Conservation (phyloP, 2,797 vertebrate genomes). For the Acanthornis magna region DNA sequence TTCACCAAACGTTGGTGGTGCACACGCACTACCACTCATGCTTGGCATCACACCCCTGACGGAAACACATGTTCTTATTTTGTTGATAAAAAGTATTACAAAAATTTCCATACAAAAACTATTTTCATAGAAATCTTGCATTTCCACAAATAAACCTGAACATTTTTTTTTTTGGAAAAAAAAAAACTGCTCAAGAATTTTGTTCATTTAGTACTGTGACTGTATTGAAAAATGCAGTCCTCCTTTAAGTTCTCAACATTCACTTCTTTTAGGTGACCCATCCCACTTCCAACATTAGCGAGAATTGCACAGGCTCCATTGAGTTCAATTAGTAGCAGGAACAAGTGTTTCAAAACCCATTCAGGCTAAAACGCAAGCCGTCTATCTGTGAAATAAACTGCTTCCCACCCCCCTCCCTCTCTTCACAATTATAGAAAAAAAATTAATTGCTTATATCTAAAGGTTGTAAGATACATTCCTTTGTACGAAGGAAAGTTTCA, state of each 20-base stretch:
- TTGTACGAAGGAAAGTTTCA: conserved; percentile 49
- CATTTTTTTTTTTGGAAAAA: conserved; percentile 67
- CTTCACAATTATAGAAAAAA: conserved; percentile 41
- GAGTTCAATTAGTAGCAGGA: conserved; percentile 70
- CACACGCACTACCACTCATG: conserved; percentile 84
- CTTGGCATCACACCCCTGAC: conserved; percentile 81
- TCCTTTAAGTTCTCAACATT: conserved; percentile 72
- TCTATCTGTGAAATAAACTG: conserved; percentile 36
- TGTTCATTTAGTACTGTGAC: conserved; percentile 78
- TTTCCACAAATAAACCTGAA: conserved; percentile 97
- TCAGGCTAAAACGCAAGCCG: conserved; percentile 63
- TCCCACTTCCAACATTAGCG: conserved; percentile 61
- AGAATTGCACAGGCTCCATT: conserved; percentile 72
- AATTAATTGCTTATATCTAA: conserved; percentile 43
- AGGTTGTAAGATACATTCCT: conserved; percentile 63
- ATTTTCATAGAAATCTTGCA: conserved; percentile 98
- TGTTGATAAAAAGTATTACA: conserved; percentile 99
- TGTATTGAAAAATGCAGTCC: conserved; percentile 83
- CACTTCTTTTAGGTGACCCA: conserved; percentile 68
- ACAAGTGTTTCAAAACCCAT: conserved; percentile 52
- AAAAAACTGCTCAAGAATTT: conserved; percentile 83
- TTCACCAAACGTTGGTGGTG: conserved; percentile 89
- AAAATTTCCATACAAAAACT: conserved; percentile 99
- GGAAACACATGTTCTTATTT: conserved; percentile 81
- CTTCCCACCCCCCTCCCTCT: conserved; percentile 35